Base-by-base conservation (phyloP, 2,888 invertebrate species). In the Aphidius colemani region DNA sequence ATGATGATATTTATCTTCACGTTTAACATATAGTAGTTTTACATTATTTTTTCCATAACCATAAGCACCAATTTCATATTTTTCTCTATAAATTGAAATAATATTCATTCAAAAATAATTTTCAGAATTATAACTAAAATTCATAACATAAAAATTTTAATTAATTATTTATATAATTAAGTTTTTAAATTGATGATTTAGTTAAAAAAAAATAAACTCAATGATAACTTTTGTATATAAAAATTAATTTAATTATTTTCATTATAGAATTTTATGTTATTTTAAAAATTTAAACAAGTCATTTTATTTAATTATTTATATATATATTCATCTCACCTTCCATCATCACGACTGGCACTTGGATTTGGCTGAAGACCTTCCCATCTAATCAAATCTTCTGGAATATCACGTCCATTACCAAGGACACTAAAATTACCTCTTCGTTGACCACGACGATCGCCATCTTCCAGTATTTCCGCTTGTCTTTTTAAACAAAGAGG, bases 21-120 rank as follows among this genome's bases (percentile, higher is more conserved):
- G 86, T 67, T 86, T 85, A 5, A 93, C 88, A 76, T 92, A 88
- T 66, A 93, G 83, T 8, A 93, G 83, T 76, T 91, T 92, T 7
- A 93, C 88, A 71, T 87, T 85, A 78, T 89, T 87, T 83, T 93
- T 93, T 57, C 93, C 93, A 76, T 90, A 91, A 11, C 89, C 88
- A 68, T 89, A 86, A 70, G 88, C 85, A 66, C 86, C 86, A 64
- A 90, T 84, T 74, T 87, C 86, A 76, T 87, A 89, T 65, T 86
- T 72, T 4, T 76, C 74, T 45, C 78, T 74, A 56, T 44, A 64
- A 41, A 48, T 7, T n/a, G 9, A 57, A 9, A 56, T 41, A 9
- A 45, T 18, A 18, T 18, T 18, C 2, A 18, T 18, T 18, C 13
- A 18, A 18, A 18, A 18, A 18, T 18, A 18, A 18, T 18, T 2